Evolutionary conservation across 2,888 invertebrate species (phyloP).

Genomic region (Pheosia tremula): DNA sequence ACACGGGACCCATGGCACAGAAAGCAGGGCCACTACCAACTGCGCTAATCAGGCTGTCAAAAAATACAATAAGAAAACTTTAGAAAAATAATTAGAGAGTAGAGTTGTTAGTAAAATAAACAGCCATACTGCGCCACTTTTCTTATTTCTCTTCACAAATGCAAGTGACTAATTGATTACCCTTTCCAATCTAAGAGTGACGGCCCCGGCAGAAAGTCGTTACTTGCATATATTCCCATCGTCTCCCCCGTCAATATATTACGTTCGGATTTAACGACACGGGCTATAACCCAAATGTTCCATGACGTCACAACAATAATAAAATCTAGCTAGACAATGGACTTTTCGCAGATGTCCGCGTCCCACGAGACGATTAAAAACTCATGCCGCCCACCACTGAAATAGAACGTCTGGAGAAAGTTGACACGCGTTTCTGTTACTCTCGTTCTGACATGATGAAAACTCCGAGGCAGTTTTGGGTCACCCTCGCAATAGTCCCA

Average conservation of each 20-base stretch:
- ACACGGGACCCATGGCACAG: too few species aligned
- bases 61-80: too few species aligned
- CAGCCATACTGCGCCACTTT: not conserved
- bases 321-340: constrained; percentile 51
- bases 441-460: constrained; percentile 60
- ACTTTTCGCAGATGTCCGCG: constrained; percentile 50
- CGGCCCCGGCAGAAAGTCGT: constrained; percentile 28
- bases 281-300: constrained; percentile 14
- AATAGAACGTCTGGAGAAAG: constrained; percentile 75
- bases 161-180: constrained; percentile 21
- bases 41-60: too few species aligned
- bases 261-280: constrained; percentile 12
- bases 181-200: constrained; percentile 26
- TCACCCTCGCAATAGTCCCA: constrained; percentile 67
- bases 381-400: constrained; percentile 58
- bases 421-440: constrained; percentile 64
- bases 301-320: constrained; percentile 31
- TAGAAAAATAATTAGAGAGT: not conserved
- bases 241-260: constrained; percentile 21
- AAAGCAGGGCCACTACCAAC: too few species aligned
- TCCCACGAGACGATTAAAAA: constrained; percentile 56
- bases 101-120: not conserved
- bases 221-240: constrained; percentile 27
- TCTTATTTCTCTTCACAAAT: not conserved
- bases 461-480: constrained; percentile 74